Base-by-base conservation (phyloP, 2,797 vertebrate species). In the Taeniopygia guttata region DNA sequence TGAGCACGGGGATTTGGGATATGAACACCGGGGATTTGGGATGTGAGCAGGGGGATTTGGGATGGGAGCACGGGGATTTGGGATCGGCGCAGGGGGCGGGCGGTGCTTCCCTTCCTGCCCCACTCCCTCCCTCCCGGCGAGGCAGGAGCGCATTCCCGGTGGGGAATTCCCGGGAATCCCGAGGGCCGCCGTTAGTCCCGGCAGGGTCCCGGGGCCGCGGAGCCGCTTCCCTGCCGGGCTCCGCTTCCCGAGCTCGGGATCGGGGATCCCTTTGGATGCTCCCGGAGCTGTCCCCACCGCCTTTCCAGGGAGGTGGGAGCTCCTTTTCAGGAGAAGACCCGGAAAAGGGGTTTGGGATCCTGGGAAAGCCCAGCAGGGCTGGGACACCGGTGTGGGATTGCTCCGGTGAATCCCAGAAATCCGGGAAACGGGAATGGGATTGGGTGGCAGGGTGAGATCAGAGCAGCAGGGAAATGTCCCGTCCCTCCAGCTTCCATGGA, bases 151-250 rank as follows among this genome's bases (percentile, higher is more conserved):
- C 85, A 82, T 92, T 94, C 83, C 94, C 87, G 56, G 69, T 49
- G 83, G 38, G 69, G 69, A 95, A 94, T 84, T 54, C 73, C 34
- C 78, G 51, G 86, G 89, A 91, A 84, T 91, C 54, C 93, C 91
- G 62, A 60, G 45, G 36, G 67, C 73, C 59, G 83, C 86, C 94
- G 86, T 95, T 95, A 95, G 86, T 92, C 81, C 96, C 94, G 96
- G 96, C 96, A 66, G 88, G 86, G 51, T 94, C 93, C 88, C 43
- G 87, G 87, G 81, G 64, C 89, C 32, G 63, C 63, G 63, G 85
- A 96, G 94, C 90, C 72, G 45, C 87, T 90, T 93, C 93, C 91
- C 93, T 58, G 78, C 26, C 76, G 38, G 93, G 90, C 82, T 93
- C 77, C 60, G 45, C 40, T 94, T 90, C 86, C 95, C 75, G 85